Percentiles rank a stretch among this genome's conserved stretches.
These are phyloP conservation scores for Drosophila pectinifera DNA, from an alignment of 1,140 invertebrate genomes.

Conservation along the genomic window DNA sequence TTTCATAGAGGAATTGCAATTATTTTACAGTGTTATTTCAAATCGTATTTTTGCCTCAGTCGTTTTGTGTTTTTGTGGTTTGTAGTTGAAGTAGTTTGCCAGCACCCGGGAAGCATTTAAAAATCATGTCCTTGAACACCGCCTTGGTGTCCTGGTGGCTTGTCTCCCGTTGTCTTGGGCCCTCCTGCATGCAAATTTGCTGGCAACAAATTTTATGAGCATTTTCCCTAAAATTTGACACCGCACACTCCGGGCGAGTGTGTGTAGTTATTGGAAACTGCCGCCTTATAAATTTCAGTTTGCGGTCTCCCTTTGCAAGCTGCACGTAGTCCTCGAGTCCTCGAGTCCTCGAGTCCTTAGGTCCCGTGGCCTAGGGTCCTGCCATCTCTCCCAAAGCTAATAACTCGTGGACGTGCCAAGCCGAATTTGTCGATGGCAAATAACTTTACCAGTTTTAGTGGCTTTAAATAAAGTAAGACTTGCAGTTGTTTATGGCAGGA, in stretches of 20 bases:
- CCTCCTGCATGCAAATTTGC: conserved; percentile 68
- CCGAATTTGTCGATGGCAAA: conserved; percentile 69
- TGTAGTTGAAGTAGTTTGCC: conserved; percentile 57
- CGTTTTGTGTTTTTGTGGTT: conserved; percentile 27
- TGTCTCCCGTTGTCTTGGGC: conserved; percentile 25
- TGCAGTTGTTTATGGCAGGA: conserved; percentile 60
- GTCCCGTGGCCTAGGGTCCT: conserved; percentile 9
- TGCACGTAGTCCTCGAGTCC: conserved; percentile 50
- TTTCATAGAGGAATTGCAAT: not conserved
- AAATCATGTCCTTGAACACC: conserved; percentile 75
- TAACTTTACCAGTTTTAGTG: conserved; percentile 69
- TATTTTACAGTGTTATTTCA: not conserved
- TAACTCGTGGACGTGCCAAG: conserved; percentile 76
- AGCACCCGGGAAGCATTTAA: conserved; percentile 66
- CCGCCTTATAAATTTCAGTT: conserved; percentile 77
- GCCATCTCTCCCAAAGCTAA: conserved; percentile 48
- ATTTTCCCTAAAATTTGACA: conserved; percentile 77
- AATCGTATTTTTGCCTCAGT: conserved; percentile 1
- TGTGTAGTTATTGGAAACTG: conserved; percentile 69
- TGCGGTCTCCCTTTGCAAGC: conserved; percentile 65
- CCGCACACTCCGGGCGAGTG: conserved; percentile 39
- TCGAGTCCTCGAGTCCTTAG: conserved; percentile 8
- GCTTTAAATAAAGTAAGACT: conserved; percentile 67
- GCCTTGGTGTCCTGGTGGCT: conserved; percentile 11
- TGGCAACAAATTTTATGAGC: conserved; percentile 78